phyloP scores from a whole-genome alignment of 2,113 vertebrate genomes.

The Epinephelus moara region DNA sequence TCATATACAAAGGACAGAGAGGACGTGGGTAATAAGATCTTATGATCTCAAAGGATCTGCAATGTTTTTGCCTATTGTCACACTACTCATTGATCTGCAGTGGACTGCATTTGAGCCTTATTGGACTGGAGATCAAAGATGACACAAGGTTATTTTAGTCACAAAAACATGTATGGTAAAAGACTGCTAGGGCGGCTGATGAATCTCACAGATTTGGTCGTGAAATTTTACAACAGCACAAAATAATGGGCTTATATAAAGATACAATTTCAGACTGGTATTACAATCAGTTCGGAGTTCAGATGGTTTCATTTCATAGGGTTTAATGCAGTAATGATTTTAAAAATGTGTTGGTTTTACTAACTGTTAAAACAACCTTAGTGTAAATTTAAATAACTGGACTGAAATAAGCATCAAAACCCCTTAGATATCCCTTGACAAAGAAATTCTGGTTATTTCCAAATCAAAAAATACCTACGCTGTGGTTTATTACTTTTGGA shows the following conservation, averaged over 20 bases:
- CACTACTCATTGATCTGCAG: neutral
- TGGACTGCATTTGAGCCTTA: neutral
- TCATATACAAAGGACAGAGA: conserved; percentile 15
- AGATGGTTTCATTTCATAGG: neutral
- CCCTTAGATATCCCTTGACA: neutral
- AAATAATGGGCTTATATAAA: conserved; percentile 16
- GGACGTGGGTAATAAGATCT: conserved; percentile 22
- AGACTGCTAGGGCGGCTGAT: neutral
- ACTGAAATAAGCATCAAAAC: neutral
- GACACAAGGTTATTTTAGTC: conserved; percentile 8
- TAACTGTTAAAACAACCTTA: no score
- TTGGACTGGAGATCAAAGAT: conserved; percentile 37
- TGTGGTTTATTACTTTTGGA: neutral
- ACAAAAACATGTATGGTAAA: conserved; percentile 20
- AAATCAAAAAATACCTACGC: neutral
- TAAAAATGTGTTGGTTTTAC: neutral
- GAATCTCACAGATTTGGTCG: conserved; percentile 24
- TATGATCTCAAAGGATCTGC: neutral
- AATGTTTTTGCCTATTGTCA: neutral
- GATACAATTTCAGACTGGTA: conserved; percentile 18
- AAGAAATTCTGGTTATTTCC: neutral
- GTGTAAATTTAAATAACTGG: no score
- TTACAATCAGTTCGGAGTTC: conserved; percentile 5
- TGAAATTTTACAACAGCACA: conserved; percentile 28
- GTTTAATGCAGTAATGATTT: neutral